These are phyloP conservation scores for Drosophila pachea DNA, from an alignment of 1,140 invertebrate species.

Conservation along the genomic window DNA sequence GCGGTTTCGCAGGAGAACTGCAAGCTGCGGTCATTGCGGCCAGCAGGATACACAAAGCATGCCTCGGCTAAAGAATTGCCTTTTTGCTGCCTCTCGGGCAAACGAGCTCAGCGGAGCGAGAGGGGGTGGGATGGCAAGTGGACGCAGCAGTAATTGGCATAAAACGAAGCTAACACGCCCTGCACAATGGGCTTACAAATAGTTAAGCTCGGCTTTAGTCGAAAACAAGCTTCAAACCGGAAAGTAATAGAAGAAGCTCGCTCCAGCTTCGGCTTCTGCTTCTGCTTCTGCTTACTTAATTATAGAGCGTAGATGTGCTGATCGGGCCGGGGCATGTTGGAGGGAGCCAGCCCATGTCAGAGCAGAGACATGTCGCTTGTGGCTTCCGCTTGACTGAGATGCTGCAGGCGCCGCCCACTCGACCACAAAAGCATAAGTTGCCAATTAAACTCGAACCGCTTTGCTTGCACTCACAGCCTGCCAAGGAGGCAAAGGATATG, in stretches of 20 bases:
- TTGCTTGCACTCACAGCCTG: slow-evolving; percentile 45
- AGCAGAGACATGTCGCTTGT: slow-evolving; percentile 31
- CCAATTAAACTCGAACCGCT: slow-evolving; percentile 76
- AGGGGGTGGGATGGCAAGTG: background rate
- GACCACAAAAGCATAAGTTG: slow-evolving; percentile 77
- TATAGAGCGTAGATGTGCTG: background rate
- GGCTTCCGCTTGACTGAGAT: slow-evolving; percentile 31
- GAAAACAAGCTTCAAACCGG: slow-evolving; percentile 11
- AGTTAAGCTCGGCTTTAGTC: slow-evolving; percentile 21
- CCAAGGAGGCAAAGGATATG: slow-evolving; percentile 17
- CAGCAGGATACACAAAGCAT: slow-evolving; percentile 39
- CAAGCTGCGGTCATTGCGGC: slow-evolving; percentile 70
- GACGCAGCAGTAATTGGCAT: slow-evolving; percentile 40
- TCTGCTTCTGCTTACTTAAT: background rate
- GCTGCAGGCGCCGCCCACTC: slow-evolving; percentile 36
- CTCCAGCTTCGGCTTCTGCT: background rate
- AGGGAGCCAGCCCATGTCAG: background rate
- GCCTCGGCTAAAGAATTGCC: slow-evolving; percentile 41
- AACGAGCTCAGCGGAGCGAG: background rate
- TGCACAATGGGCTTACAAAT: slow-evolving; percentile 37
- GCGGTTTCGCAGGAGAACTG: slow-evolving; percentile 65
- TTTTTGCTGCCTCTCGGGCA: slow-evolving; percentile 28
- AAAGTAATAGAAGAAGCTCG: background rate
- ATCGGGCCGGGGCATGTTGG: background rate
- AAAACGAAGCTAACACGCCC: slow-evolving; percentile 40